These are phyloP conservation scores for Phaedon cochleariae DNA, from an alignment of 2,888 invertebrate genomes.

Conservation along the genomic window DNA sequence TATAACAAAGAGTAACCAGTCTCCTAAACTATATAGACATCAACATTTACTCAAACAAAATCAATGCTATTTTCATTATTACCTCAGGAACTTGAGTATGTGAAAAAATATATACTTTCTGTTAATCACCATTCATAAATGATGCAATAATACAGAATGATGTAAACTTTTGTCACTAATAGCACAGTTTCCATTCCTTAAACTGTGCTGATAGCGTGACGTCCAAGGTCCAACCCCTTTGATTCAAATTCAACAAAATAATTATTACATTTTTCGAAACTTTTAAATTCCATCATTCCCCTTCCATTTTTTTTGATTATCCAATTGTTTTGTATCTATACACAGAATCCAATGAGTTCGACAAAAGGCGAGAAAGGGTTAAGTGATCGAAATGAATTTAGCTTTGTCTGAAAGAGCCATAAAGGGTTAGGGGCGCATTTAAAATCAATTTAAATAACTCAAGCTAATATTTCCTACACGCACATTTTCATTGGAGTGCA, in stretches of 20 bases:
- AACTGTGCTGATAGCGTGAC: too few relatives aligned
- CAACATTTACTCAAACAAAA: too few relatives aligned
- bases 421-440: slow-evolving; percentile 48
- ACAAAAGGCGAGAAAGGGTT: slow-evolving; percentile 33
- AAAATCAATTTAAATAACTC: slow-evolving; percentile 53
- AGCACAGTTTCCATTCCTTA: too few relatives aligned
- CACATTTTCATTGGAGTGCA: slow-evolving; percentile 54
- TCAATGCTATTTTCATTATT: too few relatives aligned
- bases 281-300: neutral
- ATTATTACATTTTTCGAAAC: neutral
- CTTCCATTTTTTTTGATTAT: neutral
- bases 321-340: neutral
- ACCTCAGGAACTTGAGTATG: too few relatives aligned
- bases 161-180: too few relatives aligned
- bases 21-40: too few relatives aligned
- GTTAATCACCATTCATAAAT: too few relatives aligned
- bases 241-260: neutral
- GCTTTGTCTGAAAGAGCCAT: slow-evolving; percentile 41
- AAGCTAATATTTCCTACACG: slow-evolving; percentile 53
- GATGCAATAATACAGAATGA: too few relatives aligned
- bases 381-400: slow-evolving; percentile 37
- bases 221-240: too few relatives aligned
- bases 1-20: too few relatives aligned
- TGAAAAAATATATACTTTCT: too few relatives aligned
- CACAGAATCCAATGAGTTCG: slow-evolving; percentile 31